These are phyloP conservation scores for Phorcus lineatus DNA, from an alignment of 2,888 invertebrate genomes.

Conservation along the genomic window DNA sequence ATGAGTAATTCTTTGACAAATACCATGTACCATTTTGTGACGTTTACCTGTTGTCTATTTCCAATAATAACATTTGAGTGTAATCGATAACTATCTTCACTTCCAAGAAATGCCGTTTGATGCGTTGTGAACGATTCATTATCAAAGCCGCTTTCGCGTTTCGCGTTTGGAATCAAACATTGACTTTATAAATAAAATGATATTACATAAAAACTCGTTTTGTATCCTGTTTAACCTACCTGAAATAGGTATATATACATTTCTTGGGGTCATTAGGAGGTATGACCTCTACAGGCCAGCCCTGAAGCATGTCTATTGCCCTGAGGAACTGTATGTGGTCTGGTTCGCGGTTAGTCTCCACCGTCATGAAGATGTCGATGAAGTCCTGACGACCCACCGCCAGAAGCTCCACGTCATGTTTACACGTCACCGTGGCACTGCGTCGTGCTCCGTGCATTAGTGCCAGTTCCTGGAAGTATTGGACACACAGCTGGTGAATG, in stretches of 20 bases:
- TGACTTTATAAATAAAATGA: no score
- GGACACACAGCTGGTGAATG: no score
- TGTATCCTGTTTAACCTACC: conserved; percentile 50
- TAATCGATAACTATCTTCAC: no score
- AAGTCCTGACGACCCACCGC: conserved; percentile 81
- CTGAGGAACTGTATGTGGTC: conserved; percentile 72
- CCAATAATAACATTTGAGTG: no score
- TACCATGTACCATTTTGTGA: no score
- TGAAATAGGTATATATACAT: conserved; percentile 73
- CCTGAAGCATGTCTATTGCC: conserved; percentile 60
- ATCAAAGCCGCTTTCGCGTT: no score
- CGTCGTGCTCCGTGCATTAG: conserved; percentile 72
- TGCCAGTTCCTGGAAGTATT: conserved; percentile 67
- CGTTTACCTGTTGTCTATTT: no score
- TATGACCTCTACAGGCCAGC: conserved; percentile 71
- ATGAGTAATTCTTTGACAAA: no score
- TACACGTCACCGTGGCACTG: conserved; percentile 73
- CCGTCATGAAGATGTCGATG: conserved; percentile 77
- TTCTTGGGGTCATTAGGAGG: conserved; percentile 71
- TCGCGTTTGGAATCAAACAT: no score
- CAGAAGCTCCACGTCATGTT: conserved; percentile 80
- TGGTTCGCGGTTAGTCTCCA: conserved; percentile 68
- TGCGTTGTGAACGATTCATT: no score
- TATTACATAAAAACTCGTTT: no score
- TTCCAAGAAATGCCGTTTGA: no score